Base-by-base conservation (phyloP, 2,113 vertebrate genomes). In the Clupea harengus region DNA sequence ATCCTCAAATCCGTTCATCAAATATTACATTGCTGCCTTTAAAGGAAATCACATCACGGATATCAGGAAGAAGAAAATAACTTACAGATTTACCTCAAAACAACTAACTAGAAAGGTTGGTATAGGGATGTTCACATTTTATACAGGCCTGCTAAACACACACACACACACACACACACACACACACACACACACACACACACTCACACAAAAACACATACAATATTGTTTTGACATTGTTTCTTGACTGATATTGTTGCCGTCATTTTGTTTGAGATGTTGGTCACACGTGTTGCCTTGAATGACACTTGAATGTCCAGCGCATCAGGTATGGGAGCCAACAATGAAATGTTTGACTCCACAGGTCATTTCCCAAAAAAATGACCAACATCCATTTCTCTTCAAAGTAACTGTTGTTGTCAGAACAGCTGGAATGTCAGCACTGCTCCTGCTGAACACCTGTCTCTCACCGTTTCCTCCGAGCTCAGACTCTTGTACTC, bases 281-380 rank as follows among this genome's bases (percentile, higher is more conserved):
- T 11, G 15, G 32, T 15, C 39, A 15, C 32, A 78, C 39, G 72
- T 44, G 72, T 78, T 78, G 25, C 28, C 32, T 39, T 17, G 15
- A 32, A 13, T 17, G 72, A 78, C 72, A 22, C 54, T 22, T 6
- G 54, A 60, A 20, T 60, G 54, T 60, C 18, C 20, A 60, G 20
- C 1, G 5, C 54, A 60, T 4, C 54, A 45, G 28, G 80, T 32
- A 25, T 80, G 67, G 81, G 80, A 85, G 82, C 82, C 81, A 83
- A 82, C 81, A 54, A n/a, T 28, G 49, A 84, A 82, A 90, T 88
- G 85, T 87, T 89, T 89, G 87, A 81, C 82, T 88, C 87, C 88
- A 78, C 81, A 81, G 85, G 86, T 87, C 87, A 88, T 82, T 83
- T 84, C 87, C 88, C 81, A 87, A 88, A 85, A 86, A 85, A 78